Base-by-base conservation (phyloP, 2,797 vertebrate genomes). In the Sebastes iracundus region DNA sequence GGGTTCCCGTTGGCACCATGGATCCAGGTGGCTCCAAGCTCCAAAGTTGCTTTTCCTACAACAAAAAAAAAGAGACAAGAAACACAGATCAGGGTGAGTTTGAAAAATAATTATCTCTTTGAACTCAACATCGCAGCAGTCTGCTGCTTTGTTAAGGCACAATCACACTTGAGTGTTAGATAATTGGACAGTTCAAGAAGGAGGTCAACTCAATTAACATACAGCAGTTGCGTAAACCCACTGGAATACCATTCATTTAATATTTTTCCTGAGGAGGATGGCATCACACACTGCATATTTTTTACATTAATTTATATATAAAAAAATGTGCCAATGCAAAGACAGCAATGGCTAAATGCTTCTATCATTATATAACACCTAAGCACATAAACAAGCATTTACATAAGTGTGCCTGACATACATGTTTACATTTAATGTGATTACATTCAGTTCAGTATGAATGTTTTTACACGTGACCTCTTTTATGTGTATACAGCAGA, bases 11-110 rank as follows among this genome's bases (percentile, higher is more conserved):
- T 97, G 83, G 98, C 97, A 80, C 99, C 98, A 96, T 99, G 99
- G 94, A 99, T 99, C 98, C 98, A 99, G 91, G 98, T 99, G 90
- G 99, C 99, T 96, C 99, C 99, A 90, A 99, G 97, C 84, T 99
- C 99, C 97, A 99, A 97, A 95, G 97, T 98, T 77, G 98, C 94
- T 94, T 96, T 95, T 93, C 97, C 99, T 99, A 86, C 4, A 75
- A 64, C 2, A 53, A 3, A 38, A 52, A n/a, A 10, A 49, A 52
- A 20, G 20, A 28, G 49, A 52, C 42, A 65, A 79, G 9, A 4
- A 49, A 22, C 6, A 74, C 22, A 23, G 20, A 73, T 67, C 23
- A 72, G 22, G 18, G 12, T 27, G 49, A 61, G 27, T 33, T 67
- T 20, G 7, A 16, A 63, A 66, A 52, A 33, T 55, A 74, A 35